Percentiles rank a stretch among this genome's conserved stretches.
phyloP scores from a whole-genome alignment of 2,113 vertebrate species.

The Lophura nycthemera region DNA sequence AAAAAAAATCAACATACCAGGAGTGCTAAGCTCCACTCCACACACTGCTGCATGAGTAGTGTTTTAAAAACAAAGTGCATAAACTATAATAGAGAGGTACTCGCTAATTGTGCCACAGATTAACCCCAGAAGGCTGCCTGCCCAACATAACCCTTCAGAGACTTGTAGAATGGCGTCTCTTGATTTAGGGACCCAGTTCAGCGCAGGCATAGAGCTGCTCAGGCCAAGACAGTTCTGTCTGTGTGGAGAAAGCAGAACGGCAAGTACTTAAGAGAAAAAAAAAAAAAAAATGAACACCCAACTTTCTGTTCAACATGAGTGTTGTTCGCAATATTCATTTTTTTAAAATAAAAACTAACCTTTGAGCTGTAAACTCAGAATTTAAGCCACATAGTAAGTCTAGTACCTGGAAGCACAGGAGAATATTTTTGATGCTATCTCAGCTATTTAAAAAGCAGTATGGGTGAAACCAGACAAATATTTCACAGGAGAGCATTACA shows the following conservation, averaged over 20 bases:
- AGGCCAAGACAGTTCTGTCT: background rate
- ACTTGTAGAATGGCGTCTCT: background rate
- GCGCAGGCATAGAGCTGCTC: background rate
- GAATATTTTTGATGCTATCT: background rate
- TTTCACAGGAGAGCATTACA: background rate
- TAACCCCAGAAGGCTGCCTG: background rate
- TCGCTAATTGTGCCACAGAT: slow-evolving; percentile 9
- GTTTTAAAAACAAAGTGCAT: slow-evolving; percentile 38
- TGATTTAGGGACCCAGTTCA: background rate
- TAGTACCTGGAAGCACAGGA: fast-evolving
- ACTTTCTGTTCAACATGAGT: background rate
- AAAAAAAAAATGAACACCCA: too few species aligned
- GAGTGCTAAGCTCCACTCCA: background rate
- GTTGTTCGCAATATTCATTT: background rate
- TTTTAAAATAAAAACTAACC: background rate
- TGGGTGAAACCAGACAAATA: background rate
- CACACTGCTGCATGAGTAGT: background rate
- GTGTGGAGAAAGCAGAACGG: background rate
- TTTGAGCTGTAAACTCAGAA: background rate
- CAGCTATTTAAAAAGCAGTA: background rate
- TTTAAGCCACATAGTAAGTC: background rate
- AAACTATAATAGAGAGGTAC: background rate
- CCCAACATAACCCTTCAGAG: background rate
- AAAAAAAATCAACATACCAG: background rate
- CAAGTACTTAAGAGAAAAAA: background rate